Evolutionary conservation across 2,888 invertebrate species (phyloP).

Genomic region (Lepidochitona cinerea): DNA sequence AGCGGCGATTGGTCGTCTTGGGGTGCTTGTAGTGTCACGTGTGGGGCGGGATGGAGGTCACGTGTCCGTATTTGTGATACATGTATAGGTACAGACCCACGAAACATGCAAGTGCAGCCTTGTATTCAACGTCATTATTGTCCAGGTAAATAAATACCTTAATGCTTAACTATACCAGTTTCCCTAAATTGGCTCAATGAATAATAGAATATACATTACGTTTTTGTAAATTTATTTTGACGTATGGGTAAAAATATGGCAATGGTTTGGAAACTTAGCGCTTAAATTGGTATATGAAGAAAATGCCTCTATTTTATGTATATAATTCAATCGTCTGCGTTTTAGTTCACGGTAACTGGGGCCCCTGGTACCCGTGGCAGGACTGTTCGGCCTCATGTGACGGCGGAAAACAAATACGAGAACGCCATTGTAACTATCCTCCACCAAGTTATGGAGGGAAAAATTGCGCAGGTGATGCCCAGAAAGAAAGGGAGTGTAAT

Average conservation of each 20-base stretch:
- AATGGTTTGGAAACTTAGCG: background rate
- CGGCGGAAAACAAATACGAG: constrained; percentile 46
- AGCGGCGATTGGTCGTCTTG: constrained; percentile 52
- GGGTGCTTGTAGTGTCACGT: constrained; percentile 56
- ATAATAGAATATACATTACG: background rate
- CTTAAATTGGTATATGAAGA: background rate
- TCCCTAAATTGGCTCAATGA: too few species aligned
- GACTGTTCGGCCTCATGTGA: constrained; percentile 50
- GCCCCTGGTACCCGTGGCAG: constrained; percentile 59
- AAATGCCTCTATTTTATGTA: background rate
- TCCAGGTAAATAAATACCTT: constrained; percentile 43
- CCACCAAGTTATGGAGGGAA: constrained; percentile 55
- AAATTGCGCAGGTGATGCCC: constrained; percentile 41
- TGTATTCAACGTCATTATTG: constrained; percentile 60
- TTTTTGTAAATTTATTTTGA: background rate
- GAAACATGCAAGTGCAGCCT: constrained; percentile 49
- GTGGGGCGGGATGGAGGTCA: constrained; percentile 58
- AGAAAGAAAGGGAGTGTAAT: constrained; percentile 46
- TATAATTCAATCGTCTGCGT: too few species aligned
- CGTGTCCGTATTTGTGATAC: constrained; percentile 48
- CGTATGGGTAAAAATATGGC: too few species aligned
- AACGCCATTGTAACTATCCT: constrained; percentile 58
- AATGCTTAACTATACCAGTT: too few species aligned
- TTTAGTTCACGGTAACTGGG: constrained; percentile 62
- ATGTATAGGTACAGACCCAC: constrained; percentile 50